Evolutionary conservation across 2,888 invertebrate genomes (phyloP).

Genomic region (Thecophora atra): DNA sequence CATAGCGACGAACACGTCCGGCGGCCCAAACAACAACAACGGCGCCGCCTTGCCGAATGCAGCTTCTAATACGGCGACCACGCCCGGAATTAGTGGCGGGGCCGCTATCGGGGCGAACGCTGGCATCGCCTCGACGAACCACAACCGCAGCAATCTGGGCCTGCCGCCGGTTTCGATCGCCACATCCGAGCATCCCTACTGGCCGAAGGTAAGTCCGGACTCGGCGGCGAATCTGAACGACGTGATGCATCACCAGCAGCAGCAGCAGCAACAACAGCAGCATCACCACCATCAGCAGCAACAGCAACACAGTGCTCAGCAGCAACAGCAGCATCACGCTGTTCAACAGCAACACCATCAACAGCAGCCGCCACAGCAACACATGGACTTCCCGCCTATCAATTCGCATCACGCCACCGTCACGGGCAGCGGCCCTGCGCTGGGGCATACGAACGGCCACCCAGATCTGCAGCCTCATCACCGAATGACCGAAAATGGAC

Average conservation of each 20-base stretch:
- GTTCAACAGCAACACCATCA: slow-evolving; percentile 72
- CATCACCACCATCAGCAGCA: slow-evolving; percentile 70
- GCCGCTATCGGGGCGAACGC: slow-evolving; percentile 35
- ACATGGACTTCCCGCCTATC: slow-evolving; percentile 61
- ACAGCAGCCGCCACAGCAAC: slow-evolving; percentile 69
- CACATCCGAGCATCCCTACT: slow-evolving; percentile 69
- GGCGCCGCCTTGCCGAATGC: slow-evolving; percentile 51
- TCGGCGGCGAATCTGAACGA: slow-evolving; percentile 73
- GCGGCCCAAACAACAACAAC: slow-evolving; percentile 46
- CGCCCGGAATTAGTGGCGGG: slow-evolving; percentile 22
- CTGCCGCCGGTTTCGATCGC: slow-evolving; percentile 62
- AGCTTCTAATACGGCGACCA: slow-evolving; percentile 37
- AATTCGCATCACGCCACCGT: slow-evolving; percentile 56
- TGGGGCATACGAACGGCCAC: slow-evolving; percentile 68
- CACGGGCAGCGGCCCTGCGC: slow-evolving; percentile 60
- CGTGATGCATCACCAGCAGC: slow-evolving; percentile 73
- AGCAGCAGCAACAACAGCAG: slow-evolving; percentile 68
- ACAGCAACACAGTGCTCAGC: slow-evolving; percentile 61
- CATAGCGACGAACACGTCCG: slow-evolving; percentile 68
- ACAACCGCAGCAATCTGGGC: slow-evolving; percentile 56
- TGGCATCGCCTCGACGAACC: slow-evolving; percentile 43
- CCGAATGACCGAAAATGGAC: slow-evolving; percentile 68
- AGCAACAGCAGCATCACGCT: slow-evolving; percentile 71
- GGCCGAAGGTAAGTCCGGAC: slow-evolving; percentile 88
- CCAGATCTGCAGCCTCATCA: slow-evolving; percentile 76